phyloP scores from a whole-genome alignment of 2,888 invertebrate species.

The Lottia scabra region DNA sequence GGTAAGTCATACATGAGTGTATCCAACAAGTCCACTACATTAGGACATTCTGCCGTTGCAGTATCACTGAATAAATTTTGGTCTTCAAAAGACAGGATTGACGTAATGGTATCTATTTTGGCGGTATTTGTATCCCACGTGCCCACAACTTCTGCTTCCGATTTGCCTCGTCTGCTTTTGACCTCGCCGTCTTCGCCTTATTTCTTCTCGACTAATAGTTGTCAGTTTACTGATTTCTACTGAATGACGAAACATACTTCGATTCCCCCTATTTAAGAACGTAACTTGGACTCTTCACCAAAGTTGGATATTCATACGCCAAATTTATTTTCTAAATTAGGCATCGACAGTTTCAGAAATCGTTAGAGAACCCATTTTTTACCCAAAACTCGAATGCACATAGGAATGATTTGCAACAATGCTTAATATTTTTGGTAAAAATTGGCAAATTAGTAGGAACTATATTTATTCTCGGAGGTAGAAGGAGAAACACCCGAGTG shows the following conservation, averaged over 20 bases:
- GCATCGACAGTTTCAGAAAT: not conserved
- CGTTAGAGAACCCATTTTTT: not conserved
- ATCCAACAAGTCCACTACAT: conserved; percentile 35
- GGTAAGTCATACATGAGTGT: conserved; percentile 37
- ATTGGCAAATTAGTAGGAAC: not conserved
- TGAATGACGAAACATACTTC: conserved; percentile 12
- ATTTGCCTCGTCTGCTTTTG: not conserved
- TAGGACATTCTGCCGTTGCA: conserved; percentile 26
- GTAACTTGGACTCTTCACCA: conserved; percentile 9
- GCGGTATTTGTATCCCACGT: conserved; percentile 20
- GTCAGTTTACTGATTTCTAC: not conserved
- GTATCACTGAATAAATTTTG: conserved; percentile 13
- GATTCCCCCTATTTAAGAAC: conserved; percentile 5
- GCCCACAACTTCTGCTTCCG: conserved; percentile 8
- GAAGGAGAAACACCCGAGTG: conserved; percentile 12
- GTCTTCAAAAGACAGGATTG: conserved; percentile 20
- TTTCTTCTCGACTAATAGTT: not conserved
- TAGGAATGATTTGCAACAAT: not conserved
- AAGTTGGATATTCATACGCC: conserved; percentile 12
- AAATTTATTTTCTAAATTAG: not conserved
- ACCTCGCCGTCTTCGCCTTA: not conserved
- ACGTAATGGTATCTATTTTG: conserved; percentile 20
- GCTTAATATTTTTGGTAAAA: not conserved
- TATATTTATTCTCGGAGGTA: conserved; percentile 14
- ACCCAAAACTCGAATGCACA: not conserved